Evolutionary conservation across 2,113 vertebrate species (phyloP), one percentile per base, ranked within the genome.

Genomic region (Delphinus delphis): DNA sequence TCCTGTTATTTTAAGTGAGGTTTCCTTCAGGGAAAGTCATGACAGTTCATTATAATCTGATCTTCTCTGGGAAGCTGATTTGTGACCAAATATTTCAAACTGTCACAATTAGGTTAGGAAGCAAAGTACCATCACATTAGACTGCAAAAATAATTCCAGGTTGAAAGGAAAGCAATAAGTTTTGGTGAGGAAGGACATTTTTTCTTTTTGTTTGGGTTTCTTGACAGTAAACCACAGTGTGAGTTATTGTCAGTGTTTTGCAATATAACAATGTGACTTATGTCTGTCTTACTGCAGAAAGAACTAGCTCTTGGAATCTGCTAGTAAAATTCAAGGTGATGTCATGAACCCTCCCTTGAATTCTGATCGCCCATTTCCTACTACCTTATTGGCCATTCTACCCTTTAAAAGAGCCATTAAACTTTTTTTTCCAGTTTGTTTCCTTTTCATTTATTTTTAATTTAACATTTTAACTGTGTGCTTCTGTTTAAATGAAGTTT

Each of bases 71-170:
- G 5, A 86, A 68, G 41, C 80, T 95, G 76, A 71, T 83, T 94
- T 96, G 86, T 84, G 80, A 68, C 83, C 84, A 91, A 25, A 87
- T n/a, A 93, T 95, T 31, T 73, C 47, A 93, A 81, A 26, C 10
- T 88, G 88, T 90, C 90, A 94, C 87, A 96, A 88, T 95, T 93
- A 97, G 93, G 92, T 95, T 97, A 97, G 21, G 81, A 95, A 97
- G n/a, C 83, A 77, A 76, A 93, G 79, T 70, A 47, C 89, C 74
- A 67, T 86, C 33, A 31, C 12, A 26, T 93, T 94, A 76, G 21
- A 92, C 90, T 8, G 36, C 58, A 85, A 93, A 86, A 70, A 70
- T 93, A 91, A 96, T 95, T 90, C 62, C 83, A 95, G 79, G 9
- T 65, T 97, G 92, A 82, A 82, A 67, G 84, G 41, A 50, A 84